A percentile compares a stretch with the other conserved stretches of the same genome.
Conservation (phyloP, 2,888 invertebrate species). For the Leptopilina syphax region DNA sequence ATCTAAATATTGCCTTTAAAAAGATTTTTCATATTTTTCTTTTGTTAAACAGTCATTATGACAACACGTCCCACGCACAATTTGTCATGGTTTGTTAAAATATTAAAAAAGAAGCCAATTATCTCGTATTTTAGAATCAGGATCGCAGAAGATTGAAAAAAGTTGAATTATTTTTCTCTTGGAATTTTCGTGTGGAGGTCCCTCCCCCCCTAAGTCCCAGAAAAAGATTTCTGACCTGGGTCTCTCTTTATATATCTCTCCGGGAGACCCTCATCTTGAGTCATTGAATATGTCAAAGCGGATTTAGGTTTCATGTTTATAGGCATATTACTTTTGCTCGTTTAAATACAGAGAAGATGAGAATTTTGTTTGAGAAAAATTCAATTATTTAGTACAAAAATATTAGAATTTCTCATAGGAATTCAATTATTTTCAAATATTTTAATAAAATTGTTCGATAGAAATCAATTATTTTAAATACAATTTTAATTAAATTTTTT, state of each 20-base stretch:
- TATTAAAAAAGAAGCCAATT: slow-evolving; percentile 54
- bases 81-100: slow-evolving; percentile 33
- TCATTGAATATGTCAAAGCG: too few relatives aligned
- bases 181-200: slow-evolving; percentile 50
- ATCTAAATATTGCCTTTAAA: not conserved
- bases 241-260: not conserved
- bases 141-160: slow-evolving; percentile 55
- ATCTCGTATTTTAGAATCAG: slow-evolving; percentile 57
- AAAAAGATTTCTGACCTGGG: slow-evolving; percentile 30
- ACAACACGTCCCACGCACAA: not conserved
- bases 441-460: too few relatives aligned
- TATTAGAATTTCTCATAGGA: too few relatives aligned
- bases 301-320: too few relatives aligned
- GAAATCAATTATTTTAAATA: too few relatives aligned
- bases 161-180: slow-evolving; percentile 50
- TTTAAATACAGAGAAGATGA: too few relatives aligned
- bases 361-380: too few relatives aligned
- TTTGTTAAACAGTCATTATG: not conserved
- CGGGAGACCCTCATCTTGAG: too few relatives aligned
- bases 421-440: too few relatives aligned
- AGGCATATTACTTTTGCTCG: too few relatives aligned
- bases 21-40: not conserved
- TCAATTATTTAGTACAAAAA: too few relatives aligned
- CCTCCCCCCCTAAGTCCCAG: slow-evolving; percentile 13
- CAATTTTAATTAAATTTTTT: too few relatives aligned